A percentile compares a stretch with the other conserved stretches of the same genome.
phyloP scores from a whole-genome alignment of 1,140 invertebrate genomes.

The Homarus americanus region DNA sequence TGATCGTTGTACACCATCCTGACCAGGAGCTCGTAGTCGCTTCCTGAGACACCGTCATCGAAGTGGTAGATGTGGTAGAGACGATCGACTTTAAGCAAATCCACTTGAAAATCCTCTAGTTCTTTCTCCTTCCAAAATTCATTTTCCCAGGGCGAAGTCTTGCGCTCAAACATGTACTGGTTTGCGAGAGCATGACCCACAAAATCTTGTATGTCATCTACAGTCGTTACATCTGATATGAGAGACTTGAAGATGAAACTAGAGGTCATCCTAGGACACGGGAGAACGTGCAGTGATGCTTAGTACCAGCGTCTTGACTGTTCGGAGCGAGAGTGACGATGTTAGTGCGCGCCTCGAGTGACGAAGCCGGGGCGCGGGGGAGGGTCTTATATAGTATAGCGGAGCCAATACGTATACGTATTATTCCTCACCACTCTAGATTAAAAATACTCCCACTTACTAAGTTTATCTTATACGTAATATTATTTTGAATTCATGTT shows the following conservation, averaged over 20 bases:
- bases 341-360: too few relatives aligned
- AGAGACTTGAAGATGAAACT: slow-evolving; percentile 8
- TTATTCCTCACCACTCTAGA: too few relatives aligned
- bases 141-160: slow-evolving; percentile 27
- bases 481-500: too few relatives aligned
- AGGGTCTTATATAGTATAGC: too few relatives aligned
- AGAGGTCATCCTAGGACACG: too few relatives aligned
- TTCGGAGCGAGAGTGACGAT: too few relatives aligned
- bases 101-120: neutral
- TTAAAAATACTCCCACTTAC: too few relatives aligned
- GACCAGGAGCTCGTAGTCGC: slow-evolving; percentile 22
- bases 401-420: too few relatives aligned
- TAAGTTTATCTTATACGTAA: too few relatives aligned
- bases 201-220: neutral
- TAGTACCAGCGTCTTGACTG: too few relatives aligned
- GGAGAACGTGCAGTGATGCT: too few relatives aligned
- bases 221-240: neutral
- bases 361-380: too few relatives aligned
- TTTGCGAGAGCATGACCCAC: slow-evolving; percentile 1
- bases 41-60: neutral
- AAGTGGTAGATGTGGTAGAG: slow-evolving; percentile 21
- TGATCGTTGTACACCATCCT: slow-evolving; percentile 9
- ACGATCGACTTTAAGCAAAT: slow-evolving; percentile 27
- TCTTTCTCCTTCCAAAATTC: neutral
- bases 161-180: slow-evolving; percentile 13